phyloP scores from a whole-genome alignment of 1,140 invertebrate genomes.

The Dermatophagoides farinae region DNA sequence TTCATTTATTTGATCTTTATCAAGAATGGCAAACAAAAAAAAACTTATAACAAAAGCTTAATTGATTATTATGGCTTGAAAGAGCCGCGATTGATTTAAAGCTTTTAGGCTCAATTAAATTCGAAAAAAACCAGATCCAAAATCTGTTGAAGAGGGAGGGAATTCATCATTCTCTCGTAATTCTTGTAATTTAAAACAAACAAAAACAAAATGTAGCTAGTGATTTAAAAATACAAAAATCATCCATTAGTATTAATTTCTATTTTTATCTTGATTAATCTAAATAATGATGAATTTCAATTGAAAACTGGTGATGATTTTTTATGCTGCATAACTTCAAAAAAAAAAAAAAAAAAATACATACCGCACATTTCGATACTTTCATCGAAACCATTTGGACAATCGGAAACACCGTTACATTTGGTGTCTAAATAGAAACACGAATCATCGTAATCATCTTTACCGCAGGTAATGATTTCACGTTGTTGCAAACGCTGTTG shows the following conservation, averaged over 20 bases:
- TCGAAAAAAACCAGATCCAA: too few species aligned
- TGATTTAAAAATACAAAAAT: background rate
- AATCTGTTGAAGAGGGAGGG: too few species aligned
- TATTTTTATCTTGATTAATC: background rate
- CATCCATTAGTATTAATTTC: background rate
- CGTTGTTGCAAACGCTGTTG: background rate
- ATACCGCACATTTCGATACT: conserved; percentile 9
- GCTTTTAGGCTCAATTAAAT: too few species aligned
- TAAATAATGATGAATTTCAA: background rate
- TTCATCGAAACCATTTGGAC: conserved; percentile 18
- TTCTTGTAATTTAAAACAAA: too few species aligned
- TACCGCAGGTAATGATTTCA: conserved; percentile 13
- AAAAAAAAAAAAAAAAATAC: conserved; percentile 12
- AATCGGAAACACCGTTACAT: conserved; percentile 17
- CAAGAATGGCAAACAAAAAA: too few species aligned
- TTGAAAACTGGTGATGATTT: background rate
- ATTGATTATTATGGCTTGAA: too few species aligned
- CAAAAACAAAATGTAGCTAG: too few species aligned
- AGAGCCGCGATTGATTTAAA: too few species aligned
- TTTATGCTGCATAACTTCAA: background rate
- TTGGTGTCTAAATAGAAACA: conserved; percentile 14
- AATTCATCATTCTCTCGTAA: too few species aligned
- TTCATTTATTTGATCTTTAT: too few species aligned
- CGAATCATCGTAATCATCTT: background rate
- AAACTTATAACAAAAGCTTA: too few species aligned